These are phyloP conservation scores for Altica lythri DNA, from an alignment of 2,888 invertebrate species.

Conservation along the genomic window DNA sequence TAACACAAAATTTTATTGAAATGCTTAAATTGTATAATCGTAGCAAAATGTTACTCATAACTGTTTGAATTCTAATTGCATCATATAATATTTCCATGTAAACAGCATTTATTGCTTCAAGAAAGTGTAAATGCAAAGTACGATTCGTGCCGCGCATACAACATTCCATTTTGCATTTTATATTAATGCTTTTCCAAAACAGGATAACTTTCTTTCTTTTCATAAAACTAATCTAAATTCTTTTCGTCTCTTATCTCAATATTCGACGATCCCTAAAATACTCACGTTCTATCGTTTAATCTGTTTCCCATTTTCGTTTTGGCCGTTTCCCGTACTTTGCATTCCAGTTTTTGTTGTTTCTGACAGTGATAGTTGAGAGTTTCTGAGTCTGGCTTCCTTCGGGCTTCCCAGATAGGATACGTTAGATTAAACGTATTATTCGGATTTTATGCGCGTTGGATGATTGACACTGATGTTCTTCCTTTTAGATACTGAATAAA, in stretches of 20 bases:
- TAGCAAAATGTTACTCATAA: too few relatives aligned
- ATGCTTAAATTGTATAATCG: too few relatives aligned
- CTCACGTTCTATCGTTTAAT: constrained; percentile 54
- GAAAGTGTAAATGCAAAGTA: constrained; percentile 35
- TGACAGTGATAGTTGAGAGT: constrained; percentile 34
- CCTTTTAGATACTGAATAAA: background rate
- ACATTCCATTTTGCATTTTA: constrained; percentile 49
- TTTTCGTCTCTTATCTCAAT: constrained; percentile 49
- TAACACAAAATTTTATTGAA: too few relatives aligned
- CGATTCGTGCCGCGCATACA: constrained; percentile 48
- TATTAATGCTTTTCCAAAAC: constrained; percentile 52
- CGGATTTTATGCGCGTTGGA: background rate
- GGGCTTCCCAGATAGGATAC: background rate
- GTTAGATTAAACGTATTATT: background rate
- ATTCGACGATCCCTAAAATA: constrained; percentile 52
- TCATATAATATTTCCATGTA: constrained; percentile 12
- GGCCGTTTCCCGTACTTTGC: constrained; percentile 37
- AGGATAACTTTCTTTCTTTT: constrained; percentile 50
- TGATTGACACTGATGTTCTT: background rate
- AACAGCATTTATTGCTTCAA: constrained; percentile 9
- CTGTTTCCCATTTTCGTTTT: constrained; percentile 50
- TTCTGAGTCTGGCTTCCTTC: constrained; percentile 23
- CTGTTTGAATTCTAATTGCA: background rate
- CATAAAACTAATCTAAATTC: constrained; percentile 50
- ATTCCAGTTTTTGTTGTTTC: constrained; percentile 34